Conservation (phyloP, 2,113 vertebrate species). For the Crotalus viridis region DNA sequence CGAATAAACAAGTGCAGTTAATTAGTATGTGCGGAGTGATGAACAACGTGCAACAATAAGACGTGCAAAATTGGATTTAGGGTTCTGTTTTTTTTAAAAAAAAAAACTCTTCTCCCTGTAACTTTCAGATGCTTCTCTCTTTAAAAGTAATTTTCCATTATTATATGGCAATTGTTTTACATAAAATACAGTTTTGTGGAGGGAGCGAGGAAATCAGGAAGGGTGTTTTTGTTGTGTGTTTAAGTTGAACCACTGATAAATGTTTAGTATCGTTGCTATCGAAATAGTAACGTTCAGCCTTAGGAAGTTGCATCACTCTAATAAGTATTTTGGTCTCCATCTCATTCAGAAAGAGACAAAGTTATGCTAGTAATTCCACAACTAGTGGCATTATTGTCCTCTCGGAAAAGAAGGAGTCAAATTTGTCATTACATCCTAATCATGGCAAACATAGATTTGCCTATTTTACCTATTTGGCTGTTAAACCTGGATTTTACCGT, state of each 20-base stretch:
- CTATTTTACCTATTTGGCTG: neutral
- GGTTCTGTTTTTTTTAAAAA: neutral
- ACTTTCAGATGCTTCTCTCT: neutral
- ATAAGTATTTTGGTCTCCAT: conserved; percentile 1
- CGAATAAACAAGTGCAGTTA: conserved; percentile 35
- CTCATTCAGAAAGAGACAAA: neutral
- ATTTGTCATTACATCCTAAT: neutral
- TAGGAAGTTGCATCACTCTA: neutral
- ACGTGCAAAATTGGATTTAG: conserved; percentile 21
- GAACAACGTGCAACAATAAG: conserved; percentile 27
- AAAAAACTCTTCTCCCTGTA: neutral
- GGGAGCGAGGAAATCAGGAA: accelerated
- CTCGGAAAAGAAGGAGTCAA: neutral
- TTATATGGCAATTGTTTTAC: conserved; percentile 18
- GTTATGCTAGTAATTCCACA: neutral
- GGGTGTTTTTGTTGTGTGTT: conserved; percentile 9
- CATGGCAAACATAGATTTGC: neutral
- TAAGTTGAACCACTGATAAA: neutral
- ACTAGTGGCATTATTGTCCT: neutral
- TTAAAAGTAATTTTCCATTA: conserved; percentile 16
- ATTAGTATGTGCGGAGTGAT: conserved; percentile 14
- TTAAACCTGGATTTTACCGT: neutral
- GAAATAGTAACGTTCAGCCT: neutral
- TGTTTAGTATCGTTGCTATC: neutral
- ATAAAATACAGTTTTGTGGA: neutral